Evolutionary conservation across 2,113 vertebrate genomes (phyloP).

Genomic region (Pterocles burchelli): DNA sequence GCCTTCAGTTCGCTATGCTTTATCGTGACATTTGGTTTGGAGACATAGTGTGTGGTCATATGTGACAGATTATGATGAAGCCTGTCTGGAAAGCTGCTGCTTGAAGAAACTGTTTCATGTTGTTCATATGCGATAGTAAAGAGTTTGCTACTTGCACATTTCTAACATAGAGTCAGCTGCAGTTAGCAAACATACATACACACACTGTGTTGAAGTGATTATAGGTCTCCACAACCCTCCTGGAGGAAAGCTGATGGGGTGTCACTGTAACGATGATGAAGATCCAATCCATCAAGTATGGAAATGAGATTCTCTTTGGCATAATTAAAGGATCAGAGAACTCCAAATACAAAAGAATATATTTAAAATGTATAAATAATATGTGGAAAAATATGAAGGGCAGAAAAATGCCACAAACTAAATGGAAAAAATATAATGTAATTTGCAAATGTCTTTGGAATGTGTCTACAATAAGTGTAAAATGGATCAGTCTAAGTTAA

Average conservation of each 20-base stretch:
- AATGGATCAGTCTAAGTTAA: conserved; percentile 57
- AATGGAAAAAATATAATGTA: conserved; percentile 60
- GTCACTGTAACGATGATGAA: conserved; percentile 32
- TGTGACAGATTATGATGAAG: not conserved
- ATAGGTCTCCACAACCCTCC: not conserved
- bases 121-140: not conserved
- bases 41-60: not conserved
- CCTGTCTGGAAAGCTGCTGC: not conserved
- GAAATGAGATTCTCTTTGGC: conserved; percentile 18
- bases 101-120: not conserved
- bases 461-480: conserved; percentile 57
- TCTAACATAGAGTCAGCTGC: not conserved
- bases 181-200: not conserved
- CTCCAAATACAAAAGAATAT: conserved; percentile 25
- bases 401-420: conserved; percentile 58
- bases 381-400: conserved; percentile 47
- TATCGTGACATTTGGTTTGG: not conserved
- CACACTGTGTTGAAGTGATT: not conserved
- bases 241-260: conserved; percentile 41
- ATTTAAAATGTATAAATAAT: conserved; percentile 53
- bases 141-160: not conserved
- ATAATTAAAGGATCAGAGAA: conserved; percentile 35
- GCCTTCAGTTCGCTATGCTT: not conserved
- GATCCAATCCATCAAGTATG: conserved; percentile 17
- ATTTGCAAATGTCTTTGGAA: conserved; percentile 64